Evolutionary conservation across 35 echinoderm and acorn worm genomes (phyloP), one percentile per base, ranked within the genome.

Genomic region (Apostichopus japonicus): DNA sequence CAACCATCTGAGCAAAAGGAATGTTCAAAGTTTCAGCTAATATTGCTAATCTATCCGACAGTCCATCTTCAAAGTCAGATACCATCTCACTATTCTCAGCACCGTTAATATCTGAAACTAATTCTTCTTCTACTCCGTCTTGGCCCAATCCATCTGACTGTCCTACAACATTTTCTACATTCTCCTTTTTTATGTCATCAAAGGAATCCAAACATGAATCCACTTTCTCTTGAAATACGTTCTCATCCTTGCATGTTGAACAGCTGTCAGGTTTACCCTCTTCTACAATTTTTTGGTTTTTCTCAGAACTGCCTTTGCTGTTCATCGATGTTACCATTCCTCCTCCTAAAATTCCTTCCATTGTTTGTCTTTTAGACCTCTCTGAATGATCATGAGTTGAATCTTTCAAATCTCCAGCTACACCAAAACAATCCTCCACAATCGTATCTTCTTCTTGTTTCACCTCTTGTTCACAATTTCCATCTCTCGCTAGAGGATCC

Each of bases 11-110:
- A 27, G 22, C 86, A 8, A 72, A 73, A 16, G 86, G 86, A 65
- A 89, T 89, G 33, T 89, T 89, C 25, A 89, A 54, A 65, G 86
- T 89, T 15, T 89, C 23, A n/a, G 86, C 86, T 72, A 89, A 65
- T 19, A 89, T 89, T 57, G 86, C 67, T 63, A 89, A 53, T 10
- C 86, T 71, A 24, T 65, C 86, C 25, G n/a, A 73, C 59, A 67
- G 53, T 10, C 86, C 86, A 33, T 59, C 86, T 53, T 89, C 86
- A 21, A 72, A 4, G 17, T 65, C 51, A 6, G 59, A 51, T 54
- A 22, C 19, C 63, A 72, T 72, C 8, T 82, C 79, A 33, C 44
- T 82, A n/a, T 82, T 52, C 33, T 82, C 79, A 6, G 44, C 27
- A 51, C 16, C 5, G 8, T 89, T 63, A 51, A 25, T 21, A 65